Percentiles rank a stretch among this genome's conserved stretches.
These are phyloP conservation scores for Scaptomyza caliginosa DNA, from an alignment of 2,888 invertebrate genomes.

Conservation along the genomic window DNA sequence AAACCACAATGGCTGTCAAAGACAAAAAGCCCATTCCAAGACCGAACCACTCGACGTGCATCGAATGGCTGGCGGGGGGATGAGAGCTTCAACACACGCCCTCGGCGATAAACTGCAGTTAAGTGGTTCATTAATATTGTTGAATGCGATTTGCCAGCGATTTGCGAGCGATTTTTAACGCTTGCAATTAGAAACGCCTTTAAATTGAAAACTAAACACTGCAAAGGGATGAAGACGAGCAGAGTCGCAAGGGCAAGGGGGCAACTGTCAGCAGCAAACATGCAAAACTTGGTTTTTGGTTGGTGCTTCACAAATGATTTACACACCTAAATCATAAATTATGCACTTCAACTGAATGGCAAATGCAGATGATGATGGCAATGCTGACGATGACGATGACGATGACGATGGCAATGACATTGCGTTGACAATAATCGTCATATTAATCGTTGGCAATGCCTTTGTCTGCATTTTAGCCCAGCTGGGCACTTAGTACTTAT, in stretches of 20 bases:
- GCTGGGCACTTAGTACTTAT: conserved; percentile 15
- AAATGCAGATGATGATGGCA: conserved; percentile 72
- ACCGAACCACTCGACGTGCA: conserved; percentile 29
- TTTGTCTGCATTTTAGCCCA: conserved; percentile 4
- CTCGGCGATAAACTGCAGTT: conserved; percentile 68
- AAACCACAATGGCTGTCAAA: conserved; percentile 36
- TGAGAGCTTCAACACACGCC: conserved; percentile 62
- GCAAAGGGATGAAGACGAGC: neutral
- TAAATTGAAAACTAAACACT: conserved; percentile 59
- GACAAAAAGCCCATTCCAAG: conserved; percentile 19
- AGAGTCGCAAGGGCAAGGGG: neutral
- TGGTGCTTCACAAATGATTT: conserved; percentile 73
- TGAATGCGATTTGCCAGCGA: conserved; percentile 54
- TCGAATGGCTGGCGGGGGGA: conserved; percentile 14
- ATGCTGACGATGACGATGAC: conserved; percentile 8
- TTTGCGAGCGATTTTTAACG: conserved; percentile 57
- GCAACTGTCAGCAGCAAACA: conserved; percentile 57
- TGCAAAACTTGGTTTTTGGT: conserved; percentile 25
- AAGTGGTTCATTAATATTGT: conserved; percentile 56
- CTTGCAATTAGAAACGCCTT: conserved; percentile 68
- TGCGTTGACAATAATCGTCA: conserved; percentile 13
- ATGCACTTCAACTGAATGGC: conserved; percentile 68
- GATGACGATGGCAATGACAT: conserved; percentile 19
- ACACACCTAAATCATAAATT: conserved; percentile 78
- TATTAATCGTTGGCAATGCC: conserved; percentile 2